phyloP scores from a whole-genome alignment of 2,113 vertebrate genomes.

The Aspidoscelis tigris region DNA sequence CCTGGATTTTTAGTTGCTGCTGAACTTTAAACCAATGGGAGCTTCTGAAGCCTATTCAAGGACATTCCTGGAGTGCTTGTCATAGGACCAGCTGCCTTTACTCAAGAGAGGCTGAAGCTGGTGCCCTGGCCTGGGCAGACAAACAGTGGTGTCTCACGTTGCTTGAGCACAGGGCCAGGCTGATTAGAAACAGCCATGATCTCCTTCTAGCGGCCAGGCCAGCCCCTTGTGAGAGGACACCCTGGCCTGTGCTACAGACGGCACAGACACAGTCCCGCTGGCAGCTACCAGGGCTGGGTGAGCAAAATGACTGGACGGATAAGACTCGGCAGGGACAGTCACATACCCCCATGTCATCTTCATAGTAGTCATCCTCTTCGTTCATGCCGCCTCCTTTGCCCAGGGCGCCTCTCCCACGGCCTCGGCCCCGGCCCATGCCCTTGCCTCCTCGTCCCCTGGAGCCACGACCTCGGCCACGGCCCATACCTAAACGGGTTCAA shows the following conservation, averaged over 20 bases:
- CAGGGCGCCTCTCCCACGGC: conserved; percentile 78
- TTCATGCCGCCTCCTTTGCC: conserved; percentile 77
- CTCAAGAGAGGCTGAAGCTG: not conserved
- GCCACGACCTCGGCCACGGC: conserved; percentile 77
- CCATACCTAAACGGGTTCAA: conserved; percentile 72
- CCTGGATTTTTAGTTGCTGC: too few species aligned
- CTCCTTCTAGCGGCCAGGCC: too few species aligned
- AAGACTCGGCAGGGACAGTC: accelerated
- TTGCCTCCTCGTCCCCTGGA: conserved; percentile 77
- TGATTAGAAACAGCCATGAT: not conserved
- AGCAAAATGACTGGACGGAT: not conserved
- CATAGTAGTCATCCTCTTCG: conserved; percentile 87
- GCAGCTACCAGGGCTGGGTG: not conserved
- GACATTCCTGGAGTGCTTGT: not conserved
- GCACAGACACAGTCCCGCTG: not conserved
- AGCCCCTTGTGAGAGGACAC: too few species aligned
- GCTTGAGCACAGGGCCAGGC: not conserved
- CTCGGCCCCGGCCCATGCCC: conserved; percentile 81
- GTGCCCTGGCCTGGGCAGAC: too few species aligned
- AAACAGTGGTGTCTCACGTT: too few species aligned
- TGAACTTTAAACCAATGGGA: not conserved
- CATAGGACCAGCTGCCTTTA: not conserved
- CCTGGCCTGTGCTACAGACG: too few species aligned
- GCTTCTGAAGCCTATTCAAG: not conserved
- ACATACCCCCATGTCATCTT: conserved; percentile 88